Conservation (phyloP, 1,140 invertebrate genomes). For the Ceratoteleas bidentatus region DNA sequence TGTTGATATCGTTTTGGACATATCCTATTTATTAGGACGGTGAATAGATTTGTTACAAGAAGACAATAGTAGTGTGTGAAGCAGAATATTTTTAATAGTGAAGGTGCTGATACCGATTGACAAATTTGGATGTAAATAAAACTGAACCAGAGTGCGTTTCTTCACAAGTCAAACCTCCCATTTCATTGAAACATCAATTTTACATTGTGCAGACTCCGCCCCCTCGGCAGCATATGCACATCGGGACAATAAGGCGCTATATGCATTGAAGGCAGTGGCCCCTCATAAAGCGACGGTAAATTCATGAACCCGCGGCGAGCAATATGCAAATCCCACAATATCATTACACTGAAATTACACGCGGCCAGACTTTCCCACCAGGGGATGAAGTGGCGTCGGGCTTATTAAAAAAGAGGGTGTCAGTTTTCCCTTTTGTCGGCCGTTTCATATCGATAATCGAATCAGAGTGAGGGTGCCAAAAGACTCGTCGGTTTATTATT, state of each 20-base stretch:
- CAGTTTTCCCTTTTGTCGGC: constrained; percentile 60
- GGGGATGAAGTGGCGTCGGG: constrained; percentile 53
- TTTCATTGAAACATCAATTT: constrained; percentile 53
- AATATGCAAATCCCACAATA: constrained; percentile 68
- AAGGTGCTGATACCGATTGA: too few species aligned
- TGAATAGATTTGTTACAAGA: too few species aligned
- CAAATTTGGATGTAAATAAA: too few species aligned
- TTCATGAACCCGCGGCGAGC: constrained; percentile 58
- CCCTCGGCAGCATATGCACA: constrained; percentile 30
- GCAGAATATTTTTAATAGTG: too few species aligned
- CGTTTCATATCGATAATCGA: constrained; percentile 67
- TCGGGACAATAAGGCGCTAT: constrained; percentile 35
- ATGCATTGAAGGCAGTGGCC: constrained; percentile 30
- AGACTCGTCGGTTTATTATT: constrained; percentile 56
- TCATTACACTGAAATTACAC: constrained; percentile 70
- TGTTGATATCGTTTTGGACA: too few species aligned
- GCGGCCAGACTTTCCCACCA: constrained; percentile 66
- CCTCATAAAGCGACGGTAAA: constrained; percentile 57
- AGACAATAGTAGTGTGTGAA: too few species aligned
- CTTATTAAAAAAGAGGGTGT: constrained; percentile 69
- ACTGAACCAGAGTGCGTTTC: too few species aligned
- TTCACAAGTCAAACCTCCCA: too few species aligned
- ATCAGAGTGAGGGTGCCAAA: constrained; percentile 50
- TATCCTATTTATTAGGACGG: too few species aligned
- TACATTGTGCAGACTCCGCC: constrained; percentile 19